Percentiles rank a stretch among this genome's conserved stretches.
Evolutionary conservation across 2,113 vertebrate genomes (phyloP).

Genomic region (Callipepla squamata): DNA sequence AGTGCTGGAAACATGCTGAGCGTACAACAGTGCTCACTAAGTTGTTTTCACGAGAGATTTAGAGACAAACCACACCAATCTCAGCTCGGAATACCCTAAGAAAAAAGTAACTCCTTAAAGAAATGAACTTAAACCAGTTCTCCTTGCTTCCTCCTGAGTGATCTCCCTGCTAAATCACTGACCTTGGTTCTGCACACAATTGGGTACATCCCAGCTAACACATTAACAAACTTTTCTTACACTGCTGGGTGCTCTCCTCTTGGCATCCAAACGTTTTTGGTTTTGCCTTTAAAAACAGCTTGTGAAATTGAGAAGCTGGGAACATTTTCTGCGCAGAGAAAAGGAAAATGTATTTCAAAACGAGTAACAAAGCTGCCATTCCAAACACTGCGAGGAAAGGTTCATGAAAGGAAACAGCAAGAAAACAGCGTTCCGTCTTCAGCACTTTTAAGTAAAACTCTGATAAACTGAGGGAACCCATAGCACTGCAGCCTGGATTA

Average conservation of each 20-base stretch:
- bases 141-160: neutral
- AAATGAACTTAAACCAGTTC: neutral
- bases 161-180: neutral
- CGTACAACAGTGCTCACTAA: neutral
- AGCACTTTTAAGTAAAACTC: neutral
- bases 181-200: neutral
- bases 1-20: neutral
- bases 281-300: conserved; percentile 5
- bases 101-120: neutral
- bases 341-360: neutral
- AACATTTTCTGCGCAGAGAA: neutral
- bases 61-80: neutral
- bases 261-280: neutral
- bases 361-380: neutral
- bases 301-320: neutral
- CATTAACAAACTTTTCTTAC: neutral
- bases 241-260: neutral
- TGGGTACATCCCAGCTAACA: neutral
- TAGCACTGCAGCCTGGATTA: neutral
- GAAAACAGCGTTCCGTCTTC: neutral
- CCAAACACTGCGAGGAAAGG: neutral
- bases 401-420: neutral
- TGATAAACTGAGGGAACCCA: neutral
- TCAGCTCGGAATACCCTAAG: neutral
- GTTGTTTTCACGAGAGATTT: neutral